Evolutionary conservation across 2,888 invertebrate species (phyloP).

Genomic region (Drosophila kanekoi): DNA sequence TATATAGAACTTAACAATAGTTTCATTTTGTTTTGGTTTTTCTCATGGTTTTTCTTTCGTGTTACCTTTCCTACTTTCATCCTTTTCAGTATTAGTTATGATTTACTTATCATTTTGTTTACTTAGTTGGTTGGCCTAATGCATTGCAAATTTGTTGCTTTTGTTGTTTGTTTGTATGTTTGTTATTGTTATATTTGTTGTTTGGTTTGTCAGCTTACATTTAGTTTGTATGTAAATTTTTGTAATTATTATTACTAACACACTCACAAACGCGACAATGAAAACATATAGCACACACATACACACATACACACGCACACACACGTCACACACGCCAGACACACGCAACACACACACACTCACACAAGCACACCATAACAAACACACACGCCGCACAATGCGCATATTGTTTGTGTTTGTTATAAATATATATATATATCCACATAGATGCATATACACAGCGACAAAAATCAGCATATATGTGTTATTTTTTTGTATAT

Average conservation of each 20-base stretch:
- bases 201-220: conserved; percentile 64
- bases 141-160: conserved; percentile 34
- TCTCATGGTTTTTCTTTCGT: conserved; percentile 23
- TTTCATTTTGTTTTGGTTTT: conserved; percentile 46
- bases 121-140: conserved; percentile 60
- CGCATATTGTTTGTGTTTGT: conserved; percentile 7
- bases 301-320: conserved; percentile 3
- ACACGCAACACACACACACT: conserved; percentile 8
- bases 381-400: conserved; percentile 11
- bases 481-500: conserved; percentile 4
- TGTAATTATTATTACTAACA: conserved; percentile 25
- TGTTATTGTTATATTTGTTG: conserved; percentile 40
- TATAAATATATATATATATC: conserved; percentile 19
- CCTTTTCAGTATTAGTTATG: conserved; percentile 26
- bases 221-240: conserved; percentile 62
- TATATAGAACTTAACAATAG: conserved; percentile 70
- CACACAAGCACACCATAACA: not conserved
- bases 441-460: conserved; percentile 16
- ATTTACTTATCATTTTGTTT: conserved; percentile 26
- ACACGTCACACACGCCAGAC: conserved; percentile 6
- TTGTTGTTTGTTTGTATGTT: conserved; percentile 22
- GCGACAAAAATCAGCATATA: conserved; percentile 12
- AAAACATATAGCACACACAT: conserved; percentile 25
- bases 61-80: conserved; percentile 9
- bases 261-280: conserved; percentile 55